Conservation (phyloP, 2,797 vertebrate genomes). For the Sebastes nivosus region DNA sequence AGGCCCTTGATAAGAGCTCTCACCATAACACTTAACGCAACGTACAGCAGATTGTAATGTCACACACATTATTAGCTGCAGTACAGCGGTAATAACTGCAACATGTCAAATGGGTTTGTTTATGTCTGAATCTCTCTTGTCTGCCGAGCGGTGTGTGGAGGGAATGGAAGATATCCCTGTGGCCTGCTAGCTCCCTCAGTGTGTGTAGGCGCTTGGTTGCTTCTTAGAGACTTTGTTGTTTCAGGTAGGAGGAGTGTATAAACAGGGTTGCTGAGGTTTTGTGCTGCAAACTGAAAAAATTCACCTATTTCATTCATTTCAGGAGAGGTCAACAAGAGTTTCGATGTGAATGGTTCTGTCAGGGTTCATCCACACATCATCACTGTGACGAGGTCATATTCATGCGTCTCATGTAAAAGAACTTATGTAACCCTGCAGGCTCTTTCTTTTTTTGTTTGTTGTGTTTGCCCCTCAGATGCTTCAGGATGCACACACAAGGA, state of each 20-base stretch:
- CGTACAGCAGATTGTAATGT: not conserved
- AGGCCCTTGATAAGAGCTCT: slow-evolving; percentile 6
- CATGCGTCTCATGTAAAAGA: slow-evolving; percentile 5
- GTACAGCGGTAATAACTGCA: slow-evolving; percentile 6
- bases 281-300: not conserved
- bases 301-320: slow-evolving; percentile 21
- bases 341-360: slow-evolving; percentile 21
- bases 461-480: slow-evolving; percentile 23
- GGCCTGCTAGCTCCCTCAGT: slow-evolving; percentile 28
- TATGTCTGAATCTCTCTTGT: not conserved
- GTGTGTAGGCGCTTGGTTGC: slow-evolving; percentile 10
- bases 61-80: slow-evolving; percentile 10
- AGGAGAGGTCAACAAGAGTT: slow-evolving; percentile 23
- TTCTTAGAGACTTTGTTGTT: slow-evolving; percentile 16
- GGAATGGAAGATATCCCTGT: slow-evolving; percentile 10
- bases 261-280: not conserved
- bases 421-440: not conserved
- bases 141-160: not conserved
- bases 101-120: slow-evolving; percentile 10
- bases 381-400: slow-evolving; percentile 24
- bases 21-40: slow-evolving; percentile 2
- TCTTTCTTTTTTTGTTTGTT: not conserved
- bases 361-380: slow-evolving; percentile 17
- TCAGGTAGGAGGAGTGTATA: slow-evolving; percentile 14
- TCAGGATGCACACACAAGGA: slow-evolving; percentile 36